These are phyloP conservation scores for Tetanocera ferruginea DNA, from an alignment of 2,888 invertebrate species.

Conservation along the genomic window DNA sequence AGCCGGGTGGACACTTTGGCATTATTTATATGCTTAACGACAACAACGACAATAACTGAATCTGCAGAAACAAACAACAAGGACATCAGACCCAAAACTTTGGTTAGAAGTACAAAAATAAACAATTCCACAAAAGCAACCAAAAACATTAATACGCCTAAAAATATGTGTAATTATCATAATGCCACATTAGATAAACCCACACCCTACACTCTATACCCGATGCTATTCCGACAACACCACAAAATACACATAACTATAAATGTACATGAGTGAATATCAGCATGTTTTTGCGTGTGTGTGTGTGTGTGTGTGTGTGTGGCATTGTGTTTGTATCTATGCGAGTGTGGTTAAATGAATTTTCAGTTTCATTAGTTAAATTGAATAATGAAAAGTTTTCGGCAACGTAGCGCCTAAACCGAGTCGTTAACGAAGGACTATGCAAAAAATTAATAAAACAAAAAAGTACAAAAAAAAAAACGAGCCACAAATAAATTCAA, in stretches of 20 bases:
- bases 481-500: no score
- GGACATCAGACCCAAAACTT: not conserved
- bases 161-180: conserved; percentile 50
- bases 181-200: conserved; percentile 35
- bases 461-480: no score
- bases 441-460: not conserved
- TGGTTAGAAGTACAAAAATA: conserved; percentile 39
- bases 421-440: not conserved
- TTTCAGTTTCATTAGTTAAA: conserved; percentile 69
- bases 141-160: conserved; percentile 54
- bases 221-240: conserved; percentile 42
- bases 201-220: not conserved
- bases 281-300: conserved; percentile 1
- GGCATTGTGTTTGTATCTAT: conserved; percentile 29
- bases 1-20: conserved; percentile 26
- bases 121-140: conserved; percentile 42
- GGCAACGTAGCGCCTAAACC: not conserved
- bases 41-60: not conserved
- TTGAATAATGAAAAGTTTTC: conserved; percentile 65
- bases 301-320: conserved; percentile 22
- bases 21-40: conserved; percentile 27
- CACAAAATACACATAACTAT: conserved; percentile 2
- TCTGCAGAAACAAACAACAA: not conserved
- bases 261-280: not conserved
- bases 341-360: conserved; percentile 54